phyloP scores from a whole-genome alignment of 2,888 invertebrate species.

The Caenorhabditis afra region DNA sequence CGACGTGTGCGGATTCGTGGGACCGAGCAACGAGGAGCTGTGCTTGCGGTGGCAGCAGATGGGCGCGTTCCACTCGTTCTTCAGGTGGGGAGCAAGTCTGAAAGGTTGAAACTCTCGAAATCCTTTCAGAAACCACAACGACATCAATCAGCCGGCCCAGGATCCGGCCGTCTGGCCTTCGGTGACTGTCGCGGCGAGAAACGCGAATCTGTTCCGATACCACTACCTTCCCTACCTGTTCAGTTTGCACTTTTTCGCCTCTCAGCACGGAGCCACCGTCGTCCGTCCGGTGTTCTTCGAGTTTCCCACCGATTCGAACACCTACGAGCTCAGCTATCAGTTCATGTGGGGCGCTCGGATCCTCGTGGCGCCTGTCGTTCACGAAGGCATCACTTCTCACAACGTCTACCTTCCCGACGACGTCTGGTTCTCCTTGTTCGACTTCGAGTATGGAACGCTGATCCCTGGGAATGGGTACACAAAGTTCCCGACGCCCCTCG shows the following conservation, averaged over 20 bases:
- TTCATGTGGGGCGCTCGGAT: no score
- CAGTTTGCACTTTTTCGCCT: neutral
- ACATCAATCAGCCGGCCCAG: neutral
- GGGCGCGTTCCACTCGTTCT: conserved; percentile 77
- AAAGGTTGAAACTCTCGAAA: neutral
- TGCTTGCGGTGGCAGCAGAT: conserved; percentile 85
- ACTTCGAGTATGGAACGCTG: no score
- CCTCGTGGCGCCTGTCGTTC: no score
- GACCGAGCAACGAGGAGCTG: conserved; percentile 81
- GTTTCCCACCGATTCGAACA: no score
- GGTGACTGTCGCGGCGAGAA: neutral
- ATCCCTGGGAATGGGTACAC: no score
- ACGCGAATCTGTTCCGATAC: neutral
- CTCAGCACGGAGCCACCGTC: no score
- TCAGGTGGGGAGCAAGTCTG: conserved; percentile 43
- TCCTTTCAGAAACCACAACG: neutral
- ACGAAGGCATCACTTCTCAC: no score
- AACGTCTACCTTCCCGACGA: no score
- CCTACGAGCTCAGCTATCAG: no score
- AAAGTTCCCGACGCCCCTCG: no score
- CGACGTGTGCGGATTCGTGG: conserved; percentile 83
- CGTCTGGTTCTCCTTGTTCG: no score
- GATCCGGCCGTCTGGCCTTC: neutral
- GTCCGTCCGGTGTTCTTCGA: no score
- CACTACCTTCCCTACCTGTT: neutral